Evolutionary conservation across 2,797 vertebrate genomes (phyloP).

Genomic region (Lerista edwardsae): DNA sequence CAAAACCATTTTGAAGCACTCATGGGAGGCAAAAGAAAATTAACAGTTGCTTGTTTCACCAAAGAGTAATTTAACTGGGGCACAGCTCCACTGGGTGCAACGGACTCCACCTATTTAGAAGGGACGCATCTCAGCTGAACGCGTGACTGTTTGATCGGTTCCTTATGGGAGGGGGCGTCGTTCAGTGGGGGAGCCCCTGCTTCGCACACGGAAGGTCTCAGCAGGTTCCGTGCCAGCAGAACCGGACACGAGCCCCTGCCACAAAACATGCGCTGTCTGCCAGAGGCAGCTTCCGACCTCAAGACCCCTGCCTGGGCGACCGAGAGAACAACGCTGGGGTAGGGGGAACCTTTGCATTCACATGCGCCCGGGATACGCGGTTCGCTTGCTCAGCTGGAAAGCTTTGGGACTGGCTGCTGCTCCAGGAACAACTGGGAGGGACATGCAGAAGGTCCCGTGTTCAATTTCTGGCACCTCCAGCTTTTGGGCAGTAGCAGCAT

Average conservation of each 20-base stretch:
- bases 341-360: constrained; percentile 23
- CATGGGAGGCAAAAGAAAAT: not conserved
- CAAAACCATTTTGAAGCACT: not conserved
- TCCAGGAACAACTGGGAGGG: too few relatives aligned
- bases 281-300: not conserved
- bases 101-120: too few relatives aligned
- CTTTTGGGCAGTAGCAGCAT: too few relatives aligned
- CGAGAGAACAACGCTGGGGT: not conserved
- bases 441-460: too few relatives aligned
- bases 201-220: too few relatives aligned
- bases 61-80: not conserved
- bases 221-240: too few relatives aligned
- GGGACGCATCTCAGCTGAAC: not conserved
- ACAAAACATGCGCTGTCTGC: too few relatives aligned
- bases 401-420: too few relatives aligned
- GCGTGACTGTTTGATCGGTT: not conserved
- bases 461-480: too few relatives aligned
- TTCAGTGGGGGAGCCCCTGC: too few relatives aligned
- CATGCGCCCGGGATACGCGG: not conserved
- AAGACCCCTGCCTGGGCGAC: not conserved
- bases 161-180: too few relatives aligned
- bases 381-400: not conserved
- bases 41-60: not conserved
- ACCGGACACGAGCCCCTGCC: too few relatives aligned
- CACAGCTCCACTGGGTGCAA: not conserved